These are phyloP conservation scores for Phragmatobia fuliginosa DNA, from an alignment of 2,888 invertebrate genomes.

Conservation along the genomic window DNA sequence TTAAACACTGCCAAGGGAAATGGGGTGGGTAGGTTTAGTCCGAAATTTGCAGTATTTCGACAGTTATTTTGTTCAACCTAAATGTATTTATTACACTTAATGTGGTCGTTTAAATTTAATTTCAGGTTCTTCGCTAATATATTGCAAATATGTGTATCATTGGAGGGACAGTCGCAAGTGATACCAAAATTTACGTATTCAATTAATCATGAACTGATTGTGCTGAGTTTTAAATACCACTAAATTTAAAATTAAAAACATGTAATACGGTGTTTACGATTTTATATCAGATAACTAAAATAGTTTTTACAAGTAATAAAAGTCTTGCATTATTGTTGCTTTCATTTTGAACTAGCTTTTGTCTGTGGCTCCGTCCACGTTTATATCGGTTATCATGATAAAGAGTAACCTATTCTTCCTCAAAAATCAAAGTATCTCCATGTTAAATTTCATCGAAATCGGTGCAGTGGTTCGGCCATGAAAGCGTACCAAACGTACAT, in stretches of 20 bases:
- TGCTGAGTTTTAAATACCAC: slow-evolving; percentile 1
- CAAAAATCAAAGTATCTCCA: too few relatives aligned
- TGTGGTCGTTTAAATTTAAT: slow-evolving; percentile 30
- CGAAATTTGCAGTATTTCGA: slow-evolving; percentile 49
- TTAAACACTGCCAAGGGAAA: slow-evolving; percentile 60
- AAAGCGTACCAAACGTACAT: too few relatives aligned
- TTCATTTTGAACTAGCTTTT: too few relatives aligned
- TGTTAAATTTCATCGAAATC: too few relatives aligned
- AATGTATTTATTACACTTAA: slow-evolving; percentile 45
- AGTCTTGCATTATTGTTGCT: too few relatives aligned
- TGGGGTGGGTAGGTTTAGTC: slow-evolving; percentile 36
- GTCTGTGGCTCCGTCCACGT: too few relatives aligned
- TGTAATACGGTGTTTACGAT: neutral
- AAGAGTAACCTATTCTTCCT: too few relatives aligned
- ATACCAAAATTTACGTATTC: slow-evolving; percentile 9
- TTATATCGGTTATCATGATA: too few relatives aligned
- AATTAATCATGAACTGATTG: slow-evolving; percentile 15
- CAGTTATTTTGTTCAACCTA: slow-evolving; percentile 52
- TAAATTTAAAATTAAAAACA: slow-evolving; percentile 11
- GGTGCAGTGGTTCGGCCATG: too few relatives aligned
- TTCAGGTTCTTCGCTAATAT: slow-evolving; percentile 30
- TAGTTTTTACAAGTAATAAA: too few relatives aligned
- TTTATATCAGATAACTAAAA: too few relatives aligned
- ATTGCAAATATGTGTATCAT: slow-evolving; percentile 26
- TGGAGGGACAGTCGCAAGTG: slow-evolving; percentile 6